Percentiles rank a stretch among this genome's conserved stretches.
phyloP scores from a whole-genome alignment of 2,113 vertebrate species.

The Lipophrys pholis region DNA sequence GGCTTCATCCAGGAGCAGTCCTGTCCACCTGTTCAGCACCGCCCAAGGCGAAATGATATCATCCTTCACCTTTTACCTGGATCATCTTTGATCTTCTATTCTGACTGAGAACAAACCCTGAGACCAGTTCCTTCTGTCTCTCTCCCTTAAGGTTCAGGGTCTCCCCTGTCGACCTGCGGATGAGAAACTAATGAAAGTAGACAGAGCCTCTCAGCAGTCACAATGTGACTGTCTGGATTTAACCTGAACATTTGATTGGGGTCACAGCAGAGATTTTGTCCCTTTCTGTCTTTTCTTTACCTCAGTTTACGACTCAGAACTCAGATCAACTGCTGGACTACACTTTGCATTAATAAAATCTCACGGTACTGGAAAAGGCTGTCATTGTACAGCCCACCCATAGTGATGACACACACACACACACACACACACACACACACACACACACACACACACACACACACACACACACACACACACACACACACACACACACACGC shows the following conservation, averaged over 20 bases:
- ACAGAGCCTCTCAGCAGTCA: constrained; percentile 49
- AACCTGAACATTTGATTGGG: constrained; percentile 36
- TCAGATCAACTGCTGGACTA: background rate
- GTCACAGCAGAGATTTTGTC: constrained; percentile 34
- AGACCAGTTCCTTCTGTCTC: constrained; percentile 9
- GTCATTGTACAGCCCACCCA: no score
- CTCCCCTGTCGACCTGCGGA: constrained; percentile 41
- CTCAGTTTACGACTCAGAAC: background rate
- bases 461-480: no score
- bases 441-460: background rate
- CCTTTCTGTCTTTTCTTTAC: background rate
- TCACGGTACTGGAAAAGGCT: no score
- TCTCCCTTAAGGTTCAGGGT: constrained; percentile 30
- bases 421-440: background rate
- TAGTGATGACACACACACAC: no score
- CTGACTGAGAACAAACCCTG: constrained; percentile 2
- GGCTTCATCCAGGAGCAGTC: background rate
- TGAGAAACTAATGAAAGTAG: constrained; percentile 59
- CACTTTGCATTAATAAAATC: no score
- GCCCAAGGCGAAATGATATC: constrained; percentile 25
- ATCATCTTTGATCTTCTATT: background rate
- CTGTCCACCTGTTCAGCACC: background rate
- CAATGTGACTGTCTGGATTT: constrained; percentile 36
- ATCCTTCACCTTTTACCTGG: constrained; percentile 35
- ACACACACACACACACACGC: background rate